Base-by-base conservation (phyloP, 2,797 vertebrate genomes). In the Chelidonichthys spinosus region DNA sequence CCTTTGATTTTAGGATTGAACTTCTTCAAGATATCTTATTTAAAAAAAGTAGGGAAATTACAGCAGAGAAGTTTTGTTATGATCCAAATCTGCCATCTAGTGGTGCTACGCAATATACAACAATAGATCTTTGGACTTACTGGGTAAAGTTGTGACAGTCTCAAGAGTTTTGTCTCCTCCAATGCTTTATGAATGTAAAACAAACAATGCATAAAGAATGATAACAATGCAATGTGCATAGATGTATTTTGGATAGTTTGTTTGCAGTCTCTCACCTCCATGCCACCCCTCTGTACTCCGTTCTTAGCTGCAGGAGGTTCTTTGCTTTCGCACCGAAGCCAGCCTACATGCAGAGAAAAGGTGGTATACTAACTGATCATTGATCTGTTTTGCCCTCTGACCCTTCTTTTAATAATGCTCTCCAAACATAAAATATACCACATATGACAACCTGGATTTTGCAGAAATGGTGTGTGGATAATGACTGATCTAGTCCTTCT, bases 1-100 rank as follows among this genome's bases (percentile, higher is more conserved):
- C 98, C 98, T 40, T 92, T 89, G 72, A 99, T 76, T n/a, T 88
- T 44, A 0, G 96, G 94, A 72, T 95, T 99, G 92, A 98, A 99
- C 87, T 96, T 97, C 93, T 92, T 98, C 37, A 99, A 85, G 73
- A 99, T 97, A 77, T 99, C 98, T 99, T 84, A 82, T 64, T 43
- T 25, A 10, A 25, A 68, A 76, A 53, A 50, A 71, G 10, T 5
- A 43, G 11, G 3, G 17, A 42, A 3, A 43, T 65, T 15, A 75
- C 25, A 44, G 49, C 40, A 65, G 5, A 59, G 15, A 39, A 61
- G 2, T 9, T 73, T 36, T 69, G 15, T 64, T 32, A 70, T 7
- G 32, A 56, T 36, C 18, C 73, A 63, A 62, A 44, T 40, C 69
- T 89, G 82, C 5, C 79, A 86, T 79, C 90, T 90, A 78, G 87